Evolutionary conservation across 2,113 vertebrate species (phyloP), one percentile per base, ranked within the genome.

Genomic region (Noctilio leporinus): DNA sequence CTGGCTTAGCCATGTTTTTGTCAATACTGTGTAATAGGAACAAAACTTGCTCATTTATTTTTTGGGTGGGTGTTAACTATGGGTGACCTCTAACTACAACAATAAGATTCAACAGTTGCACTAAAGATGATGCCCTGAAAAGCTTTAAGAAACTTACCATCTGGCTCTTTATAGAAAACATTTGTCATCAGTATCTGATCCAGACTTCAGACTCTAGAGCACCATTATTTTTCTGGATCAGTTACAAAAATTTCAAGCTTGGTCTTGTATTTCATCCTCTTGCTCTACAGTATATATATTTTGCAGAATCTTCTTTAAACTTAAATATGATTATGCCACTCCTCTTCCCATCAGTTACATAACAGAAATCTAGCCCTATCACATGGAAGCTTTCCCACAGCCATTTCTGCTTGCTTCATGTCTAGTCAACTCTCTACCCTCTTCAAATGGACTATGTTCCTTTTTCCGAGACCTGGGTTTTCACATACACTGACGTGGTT

Each of bases 401-500:
- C 6, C 9, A 7, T 55, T 33, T 51, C 55, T 62, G 14, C 10
- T 15, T 17, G 1, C 30, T 47, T 45, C 22, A 33, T 35, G 24
- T 40, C 2, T 1, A 16, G 3, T 51, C 38, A 49, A 20, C 43
- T 55, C 20, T 59, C 28, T 57, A 33, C 62, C 83, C 10, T 76
- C 45, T 11, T 35, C 10, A 4, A 3, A 55, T 24, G 49, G 22
- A 4, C 3, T 0, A 0, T 10, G 8, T 2, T 59, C 22, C 14
- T 43, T 75, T 45, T 73, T 28, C 47, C 33, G n/a, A 10, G 35
- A 19, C 17, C 19, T 0, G 14, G 49, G 24, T 40, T 22, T 59
- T 76, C 35, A 75, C 24, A 30, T 11, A n/a, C 20, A 30, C 15
- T 2, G 24, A 80, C 26, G 51, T 20, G 7, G 65, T 45, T 89